These are phyloP conservation scores for Oenanthe oenanthe DNA, from an alignment of 2,113 vertebrate genomes.

Conservation along the genomic window DNA sequence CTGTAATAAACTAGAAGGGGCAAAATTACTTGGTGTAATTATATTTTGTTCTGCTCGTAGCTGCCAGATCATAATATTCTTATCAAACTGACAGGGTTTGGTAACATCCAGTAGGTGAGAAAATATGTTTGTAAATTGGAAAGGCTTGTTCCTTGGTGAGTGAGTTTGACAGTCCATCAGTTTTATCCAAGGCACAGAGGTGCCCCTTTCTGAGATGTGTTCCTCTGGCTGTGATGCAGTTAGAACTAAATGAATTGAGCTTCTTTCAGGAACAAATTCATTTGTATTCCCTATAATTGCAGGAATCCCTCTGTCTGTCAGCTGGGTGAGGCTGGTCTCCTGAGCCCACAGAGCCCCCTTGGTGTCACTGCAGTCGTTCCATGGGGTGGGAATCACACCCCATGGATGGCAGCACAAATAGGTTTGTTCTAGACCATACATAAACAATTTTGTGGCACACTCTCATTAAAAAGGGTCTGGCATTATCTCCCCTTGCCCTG, in stretches of 20 bases:
- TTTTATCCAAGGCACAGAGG: background rate
- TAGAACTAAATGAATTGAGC: background rate
- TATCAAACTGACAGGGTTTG: background rate
- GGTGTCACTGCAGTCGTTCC: background rate
- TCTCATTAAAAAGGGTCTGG: background rate
- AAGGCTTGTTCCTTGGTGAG: background rate
- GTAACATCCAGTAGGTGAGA: background rate
- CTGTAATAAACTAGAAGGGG: conserved; percentile 2
- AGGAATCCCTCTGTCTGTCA: background rate
- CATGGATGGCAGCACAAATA: background rate
- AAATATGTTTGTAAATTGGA: background rate
- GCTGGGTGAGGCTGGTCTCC: background rate
- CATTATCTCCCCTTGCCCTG: background rate
- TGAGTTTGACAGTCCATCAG: background rate
- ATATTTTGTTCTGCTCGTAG: background rate
- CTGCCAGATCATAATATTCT: background rate
- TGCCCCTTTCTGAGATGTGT: background rate
- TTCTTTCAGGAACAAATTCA: background rate
- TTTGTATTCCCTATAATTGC: background rate
- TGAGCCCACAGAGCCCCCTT: background rate
- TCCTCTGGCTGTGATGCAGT: background rate
- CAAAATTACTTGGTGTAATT: background rate
- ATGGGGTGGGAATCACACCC: background rate
- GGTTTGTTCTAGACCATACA: background rate
- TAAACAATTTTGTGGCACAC: background rate